These are phyloP conservation scores for Magallana nippona DNA, from an alignment of 2,888 invertebrate species.

Conservation along the genomic window DNA sequence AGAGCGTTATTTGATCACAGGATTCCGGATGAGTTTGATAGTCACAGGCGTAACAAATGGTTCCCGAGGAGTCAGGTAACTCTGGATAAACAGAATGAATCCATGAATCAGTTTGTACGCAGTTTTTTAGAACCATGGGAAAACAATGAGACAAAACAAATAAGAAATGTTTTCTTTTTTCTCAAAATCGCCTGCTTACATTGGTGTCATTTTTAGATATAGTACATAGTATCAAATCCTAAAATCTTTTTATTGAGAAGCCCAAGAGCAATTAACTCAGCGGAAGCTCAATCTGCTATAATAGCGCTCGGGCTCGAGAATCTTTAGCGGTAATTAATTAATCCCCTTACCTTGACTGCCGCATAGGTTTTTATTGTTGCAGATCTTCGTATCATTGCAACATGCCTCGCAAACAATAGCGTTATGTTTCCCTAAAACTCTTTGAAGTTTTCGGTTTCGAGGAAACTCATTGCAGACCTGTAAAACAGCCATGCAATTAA, in stretches of 20 bases:
- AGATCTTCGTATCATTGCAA: slow-evolving; percentile 18
- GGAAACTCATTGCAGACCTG: not conserved
- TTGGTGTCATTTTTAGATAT: no score
- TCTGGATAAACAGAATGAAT: not conserved
- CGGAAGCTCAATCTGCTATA: no score
- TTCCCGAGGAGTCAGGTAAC: not conserved
- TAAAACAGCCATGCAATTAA: no score
- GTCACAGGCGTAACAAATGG: not conserved
- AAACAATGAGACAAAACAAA: no score
- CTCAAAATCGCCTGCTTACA: no score
- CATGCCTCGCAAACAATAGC: slow-evolving; percentile 2
- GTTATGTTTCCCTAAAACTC: not conserved
- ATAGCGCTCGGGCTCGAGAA: not conserved
- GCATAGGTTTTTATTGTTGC: not conserved
- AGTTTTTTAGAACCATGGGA: no score
- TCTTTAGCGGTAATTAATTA: not conserved
- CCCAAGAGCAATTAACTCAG: no score
- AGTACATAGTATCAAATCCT: no score
- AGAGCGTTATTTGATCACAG: not conserved
- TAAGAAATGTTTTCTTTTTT: no score
- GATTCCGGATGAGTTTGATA: not conserved
- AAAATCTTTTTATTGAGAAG: no score
- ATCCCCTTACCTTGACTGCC: not conserved
- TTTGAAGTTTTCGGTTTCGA: not conserved
- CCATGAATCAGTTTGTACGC: no score